A percentile compares a stretch with the other conserved stretches of the same genome.
Conservation (phyloP, 2,113 vertebrate species). For the Semicossyphus pulcher region DNA sequence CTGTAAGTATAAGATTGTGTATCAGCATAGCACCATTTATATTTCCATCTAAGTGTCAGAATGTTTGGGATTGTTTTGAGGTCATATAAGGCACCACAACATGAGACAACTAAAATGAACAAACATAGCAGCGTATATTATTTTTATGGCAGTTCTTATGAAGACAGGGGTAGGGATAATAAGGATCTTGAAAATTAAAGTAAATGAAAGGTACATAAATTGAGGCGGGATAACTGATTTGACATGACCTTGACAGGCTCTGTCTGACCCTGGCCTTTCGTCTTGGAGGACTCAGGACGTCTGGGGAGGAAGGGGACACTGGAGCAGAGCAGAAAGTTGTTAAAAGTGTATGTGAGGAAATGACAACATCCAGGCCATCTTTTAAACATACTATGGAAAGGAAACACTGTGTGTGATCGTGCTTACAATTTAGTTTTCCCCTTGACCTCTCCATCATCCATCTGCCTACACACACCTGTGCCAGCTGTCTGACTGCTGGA, state of each 20-base stretch:
- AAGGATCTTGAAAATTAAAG: too few relatives aligned
- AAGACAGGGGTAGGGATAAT: neutral
- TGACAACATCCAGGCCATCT: constrained; percentile 2
- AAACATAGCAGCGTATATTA: neutral
- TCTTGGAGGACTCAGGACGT: constrained; percentile 64
- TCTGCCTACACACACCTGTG: constrained; percentile 28
- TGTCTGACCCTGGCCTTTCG: constrained; percentile 48
- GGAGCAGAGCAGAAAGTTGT: constrained; percentile 32
- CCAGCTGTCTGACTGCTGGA: constrained; percentile 12
- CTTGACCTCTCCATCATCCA: constrained; percentile 39
- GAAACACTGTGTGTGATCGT: neutral
- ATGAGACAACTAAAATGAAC: neutral
- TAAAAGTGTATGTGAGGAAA: neutral
- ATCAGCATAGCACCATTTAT: neutral
- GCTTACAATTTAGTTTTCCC: constrained; percentile 59
- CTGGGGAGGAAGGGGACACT: constrained; percentile 80
- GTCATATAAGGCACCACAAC: neutral
- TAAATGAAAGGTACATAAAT: neutral
- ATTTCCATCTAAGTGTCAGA: neutral
- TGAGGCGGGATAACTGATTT: neutral
- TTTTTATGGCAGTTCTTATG: neutral
- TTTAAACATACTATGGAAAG: constrained; percentile 2
- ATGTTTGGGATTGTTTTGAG: too few relatives aligned
- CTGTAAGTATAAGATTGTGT: neutral
- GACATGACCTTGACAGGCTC: constrained; percentile 31